Evolutionary conservation across 2,797 vertebrate species (phyloP).

Genomic region (Molothrus aeneus): DNA sequence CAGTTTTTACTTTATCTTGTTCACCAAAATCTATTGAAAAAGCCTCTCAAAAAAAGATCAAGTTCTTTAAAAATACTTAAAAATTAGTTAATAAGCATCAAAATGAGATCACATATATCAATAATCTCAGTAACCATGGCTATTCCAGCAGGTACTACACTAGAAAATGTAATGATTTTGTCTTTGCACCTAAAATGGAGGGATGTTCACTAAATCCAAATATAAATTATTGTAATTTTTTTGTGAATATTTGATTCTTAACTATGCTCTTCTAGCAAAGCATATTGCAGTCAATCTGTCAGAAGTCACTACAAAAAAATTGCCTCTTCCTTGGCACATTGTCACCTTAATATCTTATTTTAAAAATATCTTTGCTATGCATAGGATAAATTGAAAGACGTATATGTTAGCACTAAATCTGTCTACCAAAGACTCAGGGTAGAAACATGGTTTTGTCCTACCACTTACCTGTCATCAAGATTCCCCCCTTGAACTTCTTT

Average conservation of each 20-base stretch:
- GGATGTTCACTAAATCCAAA: background rate
- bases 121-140: background rate
- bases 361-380: background rate
- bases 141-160: background rate
- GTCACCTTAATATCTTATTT: background rate
- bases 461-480: background rate
- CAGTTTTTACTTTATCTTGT: background rate
- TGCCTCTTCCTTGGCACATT: background rate
- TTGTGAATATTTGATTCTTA: background rate
- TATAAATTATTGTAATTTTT: background rate
- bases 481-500: background rate
- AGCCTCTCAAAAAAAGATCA: background rate
- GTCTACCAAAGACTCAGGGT: background rate
- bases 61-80: background rate
- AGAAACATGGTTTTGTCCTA: background rate
- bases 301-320: background rate
- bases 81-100: background rate
- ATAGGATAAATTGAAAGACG: background rate
- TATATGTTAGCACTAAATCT: background rate
- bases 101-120: background rate
- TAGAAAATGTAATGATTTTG: background rate
- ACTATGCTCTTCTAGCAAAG: background rate
- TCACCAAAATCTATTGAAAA: background rate
- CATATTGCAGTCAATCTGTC: background rate
- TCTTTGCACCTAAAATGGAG: background rate